Percentiles rank a stretch among this genome's conserved stretches.
phyloP scores from a whole-genome alignment of 2,888 invertebrate genomes.

The Loripinus fragilis region DNA sequence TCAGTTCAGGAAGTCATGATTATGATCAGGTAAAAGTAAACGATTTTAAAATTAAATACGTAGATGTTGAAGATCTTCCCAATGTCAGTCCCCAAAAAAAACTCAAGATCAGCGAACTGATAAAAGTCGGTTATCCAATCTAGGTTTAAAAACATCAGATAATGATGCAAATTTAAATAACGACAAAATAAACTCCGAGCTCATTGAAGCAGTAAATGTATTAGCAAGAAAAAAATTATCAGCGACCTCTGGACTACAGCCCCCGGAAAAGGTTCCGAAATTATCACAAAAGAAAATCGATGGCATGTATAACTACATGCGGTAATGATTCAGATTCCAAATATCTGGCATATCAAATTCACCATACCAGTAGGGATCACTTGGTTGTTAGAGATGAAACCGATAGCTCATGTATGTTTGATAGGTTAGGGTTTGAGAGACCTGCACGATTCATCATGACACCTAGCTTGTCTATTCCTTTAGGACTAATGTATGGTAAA shows the following conservation, averaged over 20 bases:
- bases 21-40: not conserved
- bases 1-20: not conserved
- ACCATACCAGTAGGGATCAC: conserved; percentile 31
- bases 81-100: no score
- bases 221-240: not conserved
- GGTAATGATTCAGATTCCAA: not conserved
- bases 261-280: not conserved
- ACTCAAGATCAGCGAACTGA: not conserved
- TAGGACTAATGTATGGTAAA: conserved; percentile 9
- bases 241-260: not conserved
- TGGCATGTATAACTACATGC: not conserved
- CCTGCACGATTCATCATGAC: conserved; percentile 4
- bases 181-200: not conserved
- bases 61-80: no score
- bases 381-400: conserved; percentile 11
- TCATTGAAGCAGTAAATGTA: not conserved
- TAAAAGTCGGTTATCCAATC: not conserved
- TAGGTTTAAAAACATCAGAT: not conserved
- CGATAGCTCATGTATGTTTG: conserved; percentile 14
- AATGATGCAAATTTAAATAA: not conserved
- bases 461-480: conserved; percentile 20
- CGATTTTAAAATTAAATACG: not conserved
- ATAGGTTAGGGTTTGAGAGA: conserved; percentile 21
- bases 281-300: not conserved
- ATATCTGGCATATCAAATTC: conserved; percentile 29